Percentiles rank a stretch among this genome's conserved stretches.
Conservation (phyloP, 2,113 vertebrate species). For the Cairina moschata region DNA sequence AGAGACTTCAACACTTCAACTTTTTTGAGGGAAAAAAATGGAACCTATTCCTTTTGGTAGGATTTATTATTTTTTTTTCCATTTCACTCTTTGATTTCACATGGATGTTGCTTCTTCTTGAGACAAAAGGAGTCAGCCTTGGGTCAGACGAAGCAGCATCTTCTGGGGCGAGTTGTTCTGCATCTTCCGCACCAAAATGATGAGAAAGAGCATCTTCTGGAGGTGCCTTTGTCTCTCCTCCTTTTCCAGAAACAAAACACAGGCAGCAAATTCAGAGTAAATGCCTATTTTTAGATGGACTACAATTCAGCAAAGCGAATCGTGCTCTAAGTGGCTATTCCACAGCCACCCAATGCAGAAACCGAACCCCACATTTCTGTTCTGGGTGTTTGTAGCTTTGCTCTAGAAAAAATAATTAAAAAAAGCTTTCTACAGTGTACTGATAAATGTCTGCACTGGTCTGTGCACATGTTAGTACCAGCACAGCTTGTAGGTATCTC, state of each 20-base stretch:
- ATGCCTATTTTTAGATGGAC: rapidly evolving
- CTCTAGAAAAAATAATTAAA: background rate
- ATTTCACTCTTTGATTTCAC: background rate
- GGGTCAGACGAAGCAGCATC: too few relatives aligned
- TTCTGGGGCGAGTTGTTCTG: background rate
- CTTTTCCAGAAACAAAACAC: background rate
- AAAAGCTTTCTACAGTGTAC: rapidly evolving
- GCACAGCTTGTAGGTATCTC: background rate
- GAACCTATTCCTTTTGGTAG: background rate
- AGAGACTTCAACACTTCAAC: background rate
- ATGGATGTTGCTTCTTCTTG: background rate
- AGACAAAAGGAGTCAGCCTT: background rate
- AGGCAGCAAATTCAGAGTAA: background rate
- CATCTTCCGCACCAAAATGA: background rate
- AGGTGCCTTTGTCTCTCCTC: background rate
- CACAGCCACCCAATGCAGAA: background rate
- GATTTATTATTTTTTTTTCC: background rate
- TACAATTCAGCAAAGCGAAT: background rate
- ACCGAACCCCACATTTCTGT: background rate
- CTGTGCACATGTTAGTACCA: background rate
- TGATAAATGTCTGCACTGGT: background rate
- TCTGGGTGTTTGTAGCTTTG: background rate
- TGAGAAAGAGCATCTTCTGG: background rate
- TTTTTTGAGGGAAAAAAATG: background rate
- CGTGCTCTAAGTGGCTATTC: background rate